Base-by-base conservation (phyloP, 1,140 invertebrate species). In the Lordiphosa stackelbergi region DNA sequence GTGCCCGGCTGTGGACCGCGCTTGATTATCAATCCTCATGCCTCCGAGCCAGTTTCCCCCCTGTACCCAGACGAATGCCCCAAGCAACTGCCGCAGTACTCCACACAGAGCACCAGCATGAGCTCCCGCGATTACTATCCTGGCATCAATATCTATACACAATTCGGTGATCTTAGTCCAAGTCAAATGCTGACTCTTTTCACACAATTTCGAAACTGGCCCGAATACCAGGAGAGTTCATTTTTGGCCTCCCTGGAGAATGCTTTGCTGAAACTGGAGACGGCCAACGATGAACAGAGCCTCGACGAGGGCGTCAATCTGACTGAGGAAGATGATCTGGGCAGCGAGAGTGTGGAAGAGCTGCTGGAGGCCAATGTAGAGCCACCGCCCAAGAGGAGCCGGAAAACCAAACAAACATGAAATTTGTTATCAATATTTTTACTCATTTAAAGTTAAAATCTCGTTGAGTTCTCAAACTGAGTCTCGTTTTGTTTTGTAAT, bases 71-170 rank as follows among this genome's bases (percentile, higher is more conserved):
- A 90, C 53, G 90, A 90, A n/a, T 78, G 85, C 10, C 75, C 68
- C 16, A 53, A 87, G 2, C 53, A 72, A 2, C 13, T 86, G 46
- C 86, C 86, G 0, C 53, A 63, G 22, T 88, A 71, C 52, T 68
- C 85, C n/a, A 72, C 28, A 7, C 70, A 19, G 3, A 73, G 85
- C 43, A 74, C 56, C 5, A 69, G 61, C 0, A 83, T 88, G 56
- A 79, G 49, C 35, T 54, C 34, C 0, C 45, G 43, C 0, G 87
- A 88, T 34, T 75, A 85, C 38, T 88, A 90, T 48, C 89, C 90
- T 8, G 90, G 90, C 35, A 90, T 91, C 57, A 91, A 90, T 10
- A 91, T 92, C 35, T 92, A 90, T 61, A 92, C 91, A 1, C 88
- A 91, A 69, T 92, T 92, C 77, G 90, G 91, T 2, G 90, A 91